phyloP scores from a whole-genome alignment of 2,113 vertebrate genomes.

The Myrmecobius fasciatus region DNA sequence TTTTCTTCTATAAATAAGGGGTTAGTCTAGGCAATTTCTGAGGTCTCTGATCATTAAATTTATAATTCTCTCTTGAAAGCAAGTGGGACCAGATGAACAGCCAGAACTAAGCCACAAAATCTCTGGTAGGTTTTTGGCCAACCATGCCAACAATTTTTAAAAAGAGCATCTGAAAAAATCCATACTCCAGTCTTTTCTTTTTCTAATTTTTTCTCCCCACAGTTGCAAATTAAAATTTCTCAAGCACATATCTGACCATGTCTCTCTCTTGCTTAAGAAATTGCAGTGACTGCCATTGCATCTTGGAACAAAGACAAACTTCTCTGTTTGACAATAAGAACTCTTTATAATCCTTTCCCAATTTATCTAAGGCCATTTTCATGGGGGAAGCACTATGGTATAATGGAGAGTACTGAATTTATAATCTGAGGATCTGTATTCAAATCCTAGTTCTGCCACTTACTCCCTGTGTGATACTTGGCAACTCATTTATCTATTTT shows the following conservation, averaged over 20 bases:
- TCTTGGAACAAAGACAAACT: background rate
- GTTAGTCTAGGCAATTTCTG: background rate
- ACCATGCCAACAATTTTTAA: background rate
- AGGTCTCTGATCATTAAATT: background rate
- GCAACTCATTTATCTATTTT: background rate
- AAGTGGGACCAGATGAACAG: background rate
- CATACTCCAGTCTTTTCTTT: background rate
- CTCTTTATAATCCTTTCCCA: background rate
- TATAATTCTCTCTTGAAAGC: background rate
- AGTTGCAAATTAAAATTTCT: background rate
- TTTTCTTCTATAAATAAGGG: background rate
- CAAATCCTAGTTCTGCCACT: background rate
- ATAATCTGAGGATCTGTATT: rapidly evolving
- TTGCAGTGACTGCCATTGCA: background rate
- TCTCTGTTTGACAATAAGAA: background rate
- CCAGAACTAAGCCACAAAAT: background rate
- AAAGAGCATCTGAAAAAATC: background rate
- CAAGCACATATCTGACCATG: background rate
- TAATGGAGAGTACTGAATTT: background rate
- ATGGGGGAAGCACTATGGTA: background rate
- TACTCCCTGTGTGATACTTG: background rate
- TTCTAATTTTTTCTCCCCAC: background rate
- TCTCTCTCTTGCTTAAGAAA: background rate
- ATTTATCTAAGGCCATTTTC: background rate
- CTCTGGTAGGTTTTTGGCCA: background rate